phyloP scores from a whole-genome alignment of 2,797 vertebrate genomes.

The Synanceia verrucosa region DNA sequence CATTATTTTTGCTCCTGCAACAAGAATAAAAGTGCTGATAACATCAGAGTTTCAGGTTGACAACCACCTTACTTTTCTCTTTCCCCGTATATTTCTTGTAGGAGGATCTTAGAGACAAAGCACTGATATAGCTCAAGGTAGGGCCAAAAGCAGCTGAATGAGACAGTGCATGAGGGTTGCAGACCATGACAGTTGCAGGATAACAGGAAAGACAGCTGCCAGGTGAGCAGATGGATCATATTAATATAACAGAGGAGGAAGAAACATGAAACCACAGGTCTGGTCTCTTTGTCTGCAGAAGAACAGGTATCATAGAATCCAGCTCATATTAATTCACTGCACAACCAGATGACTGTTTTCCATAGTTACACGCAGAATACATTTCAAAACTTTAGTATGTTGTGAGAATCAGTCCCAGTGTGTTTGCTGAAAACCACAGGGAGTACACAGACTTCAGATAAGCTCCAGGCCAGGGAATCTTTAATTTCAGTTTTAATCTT shows the following conservation, averaged over 20 bases:
- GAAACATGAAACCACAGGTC: constrained; percentile 72
- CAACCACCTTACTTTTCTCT: neutral
- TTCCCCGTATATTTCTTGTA: neutral
- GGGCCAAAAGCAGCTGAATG: constrained; percentile 27
- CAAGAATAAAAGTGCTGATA: constrained; percentile 8
- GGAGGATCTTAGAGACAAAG: constrained; percentile 27
- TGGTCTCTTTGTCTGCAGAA: constrained; percentile 61
- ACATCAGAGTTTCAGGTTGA: constrained; percentile 7
- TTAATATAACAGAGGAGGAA: constrained; percentile 63
- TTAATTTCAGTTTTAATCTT: constrained; percentile 61
- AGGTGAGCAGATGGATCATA: constrained; percentile 72
- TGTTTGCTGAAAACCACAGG: constrained; percentile 36
- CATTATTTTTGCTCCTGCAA: constrained; percentile 19
- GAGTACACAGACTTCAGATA: constrained; percentile 50
- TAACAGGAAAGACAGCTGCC: constrained; percentile 53
- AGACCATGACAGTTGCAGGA: constrained; percentile 37
- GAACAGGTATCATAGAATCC: constrained; percentile 53
- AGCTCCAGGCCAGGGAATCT: constrained; percentile 41
- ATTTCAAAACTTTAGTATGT: constrained; percentile 23
- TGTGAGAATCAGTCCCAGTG: constrained; percentile 17
- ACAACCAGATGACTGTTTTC: constrained; percentile 31
- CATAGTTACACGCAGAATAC: constrained; percentile 18
- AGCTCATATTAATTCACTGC: constrained; percentile 37
- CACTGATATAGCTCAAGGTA: constrained; percentile 5
- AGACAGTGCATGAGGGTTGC: no score